A percentile compares a stretch with the other conserved stretches of the same genome.
Evolutionary conservation across 2,888 invertebrate species (phyloP).

Genomic region (Andricus curvator): DNA sequence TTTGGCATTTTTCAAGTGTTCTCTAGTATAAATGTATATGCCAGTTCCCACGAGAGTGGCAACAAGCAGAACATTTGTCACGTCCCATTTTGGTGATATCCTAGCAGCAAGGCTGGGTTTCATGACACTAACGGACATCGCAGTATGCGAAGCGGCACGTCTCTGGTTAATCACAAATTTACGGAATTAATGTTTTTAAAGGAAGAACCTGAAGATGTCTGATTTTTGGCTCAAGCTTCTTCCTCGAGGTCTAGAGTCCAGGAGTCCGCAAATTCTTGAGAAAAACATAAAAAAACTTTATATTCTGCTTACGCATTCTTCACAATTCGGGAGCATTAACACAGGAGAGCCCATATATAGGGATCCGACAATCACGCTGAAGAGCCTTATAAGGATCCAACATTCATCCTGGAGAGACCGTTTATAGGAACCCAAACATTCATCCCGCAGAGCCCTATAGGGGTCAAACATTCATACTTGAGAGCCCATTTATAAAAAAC

Average conservation of each 20-base stretch:
- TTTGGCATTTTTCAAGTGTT: slow-evolving; percentile 85
- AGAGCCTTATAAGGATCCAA: no score
- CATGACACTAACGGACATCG: slow-evolving; percentile 90
- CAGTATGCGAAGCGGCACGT: slow-evolving; percentile 85
- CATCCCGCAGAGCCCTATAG: no score
- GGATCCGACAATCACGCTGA: no score
- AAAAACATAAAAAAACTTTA: no score
- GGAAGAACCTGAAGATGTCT: slow-evolving; percentile 12
- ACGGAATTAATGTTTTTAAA: not conserved
- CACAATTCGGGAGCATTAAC: no score
- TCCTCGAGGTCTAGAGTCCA: not conserved
- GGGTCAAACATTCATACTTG: no score
- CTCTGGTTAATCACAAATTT: not conserved
- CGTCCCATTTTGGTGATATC: slow-evolving; percentile 86
- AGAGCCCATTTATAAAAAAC: no score
- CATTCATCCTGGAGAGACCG: no score
- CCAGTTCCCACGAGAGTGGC: slow-evolving; percentile 91
- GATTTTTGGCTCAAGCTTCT: not conserved
- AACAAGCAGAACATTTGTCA: slow-evolving; percentile 89
- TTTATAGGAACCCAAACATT: no score
- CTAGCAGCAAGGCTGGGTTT: slow-evolving; percentile 89
- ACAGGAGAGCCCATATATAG: no score
- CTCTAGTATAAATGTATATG: slow-evolving; percentile 89
- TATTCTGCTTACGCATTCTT: no score
- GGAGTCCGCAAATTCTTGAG: not conserved